These are phyloP conservation scores for Asbolus verrucosus DNA, from an alignment of 1,140 invertebrate species.

Conservation along the genomic window DNA sequence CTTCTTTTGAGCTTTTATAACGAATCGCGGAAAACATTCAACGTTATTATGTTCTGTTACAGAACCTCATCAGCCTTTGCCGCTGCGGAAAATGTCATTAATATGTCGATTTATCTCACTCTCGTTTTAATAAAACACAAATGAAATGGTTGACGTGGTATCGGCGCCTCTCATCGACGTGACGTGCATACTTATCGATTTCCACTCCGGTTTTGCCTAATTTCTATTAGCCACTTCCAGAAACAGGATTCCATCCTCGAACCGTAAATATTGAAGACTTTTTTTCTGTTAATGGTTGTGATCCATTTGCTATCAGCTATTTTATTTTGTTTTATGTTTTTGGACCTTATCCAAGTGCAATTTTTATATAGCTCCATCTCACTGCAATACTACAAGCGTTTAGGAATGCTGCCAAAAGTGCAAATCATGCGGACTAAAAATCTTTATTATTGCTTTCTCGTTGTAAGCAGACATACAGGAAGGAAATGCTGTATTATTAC, in stretches of 20 bases:
- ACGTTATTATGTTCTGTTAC: slow-evolving; percentile 1
- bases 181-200: too few relatives aligned
- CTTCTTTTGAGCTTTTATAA: slow-evolving; percentile 33
- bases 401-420: slow-evolving; percentile 47
- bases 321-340: neutral
- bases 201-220: too few relatives aligned
- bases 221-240: too few relatives aligned
- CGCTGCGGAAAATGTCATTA: neutral
- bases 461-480: too few relatives aligned
- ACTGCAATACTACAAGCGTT: slow-evolving; percentile 20
- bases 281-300: too few relatives aligned
- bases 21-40: slow-evolving; percentile 15
- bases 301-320: neutral
- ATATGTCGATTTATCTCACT: neutral
- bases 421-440: slow-evolving; percentile 21
- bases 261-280: too few relatives aligned
- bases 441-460: slow-evolving; percentile 13
- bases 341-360: slow-evolving; percentile 39
- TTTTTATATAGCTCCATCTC: slow-evolving; percentile 30
- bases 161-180: too few relatives aligned
- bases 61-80: neutral
- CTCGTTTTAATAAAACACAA: too few relatives aligned
- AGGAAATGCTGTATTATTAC: too few relatives aligned
- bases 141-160: too few relatives aligned
- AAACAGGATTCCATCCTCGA: too few relatives aligned